Base-by-base conservation (phyloP, 2,888 invertebrate genomes). In the Phyllotreta cruciferae region DNA sequence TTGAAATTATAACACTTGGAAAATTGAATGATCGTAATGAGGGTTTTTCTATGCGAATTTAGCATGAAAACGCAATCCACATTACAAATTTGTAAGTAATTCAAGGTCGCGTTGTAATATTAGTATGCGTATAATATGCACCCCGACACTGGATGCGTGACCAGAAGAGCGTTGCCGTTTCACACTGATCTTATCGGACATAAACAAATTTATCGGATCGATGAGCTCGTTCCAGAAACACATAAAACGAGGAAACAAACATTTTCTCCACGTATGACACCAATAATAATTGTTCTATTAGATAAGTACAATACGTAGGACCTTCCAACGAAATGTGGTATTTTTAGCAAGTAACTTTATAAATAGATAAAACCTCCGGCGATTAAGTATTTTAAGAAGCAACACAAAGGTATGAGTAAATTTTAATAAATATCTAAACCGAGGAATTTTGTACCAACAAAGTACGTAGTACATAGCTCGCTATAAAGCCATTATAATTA, bases 191-290 rank as follows among this genome's bases (percentile, higher is more conserved):
- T 49, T 57, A 57, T 57, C 56, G 24, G 56, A 57, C 47, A 49
- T 57, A 49, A 57, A 57, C 56, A 49, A 57, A 57, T 57, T 57
- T 39, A 57, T 49, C 56, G 49, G 49, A 57, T 47, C 56, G 49
- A 56, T 24, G 38, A 56, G 11, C 37, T 47, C 56, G 47, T 56
- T 56, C 38, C 56, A 47, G 38, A 56, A 47, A 56, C 38, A 35
- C 39, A 35, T 8, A 37, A 47, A 37, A 45, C 36, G 47, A 37
- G 47, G 24, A 47, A 47, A 47, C 34, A 34, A 47, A 13, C 14
- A 47, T 47, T 41, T 10, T 41, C 41, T 14, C 24, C 47, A 34
- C 34, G 14, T 11, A 44, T 44, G n/a, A 7, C 14, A 44, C 44
- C 14, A 44, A 44, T 44, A 44, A 44, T 6, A 10, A 13, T n/a